These are phyloP conservation scores for Heteronetta atricapilla DNA, from an alignment of 2,113 vertebrate species.

Conservation along the genomic window DNA sequence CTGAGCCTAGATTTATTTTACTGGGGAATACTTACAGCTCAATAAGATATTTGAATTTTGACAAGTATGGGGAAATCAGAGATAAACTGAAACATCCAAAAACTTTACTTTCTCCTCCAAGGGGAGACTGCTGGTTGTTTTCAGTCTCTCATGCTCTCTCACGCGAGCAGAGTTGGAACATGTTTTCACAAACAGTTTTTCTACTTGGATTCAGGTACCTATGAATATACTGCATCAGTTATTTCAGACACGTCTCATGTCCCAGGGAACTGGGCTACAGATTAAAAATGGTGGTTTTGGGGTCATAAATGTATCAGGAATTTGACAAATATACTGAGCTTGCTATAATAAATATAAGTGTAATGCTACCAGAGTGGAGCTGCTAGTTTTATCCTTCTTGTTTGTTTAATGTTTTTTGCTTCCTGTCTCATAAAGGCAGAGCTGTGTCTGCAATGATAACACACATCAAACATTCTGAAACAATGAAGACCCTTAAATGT, in stretches of 20 bases:
- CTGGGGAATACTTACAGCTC: background rate
- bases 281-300: background rate
- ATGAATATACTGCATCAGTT: background rate
- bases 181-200: background rate
- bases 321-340: background rate
- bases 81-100: background rate
- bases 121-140: background rate
- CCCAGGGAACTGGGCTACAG: background rate
- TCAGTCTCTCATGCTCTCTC: background rate
- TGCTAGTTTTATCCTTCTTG: slow-evolving; percentile 17
- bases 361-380: background rate
- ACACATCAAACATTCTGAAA: slow-evolving; percentile 47
- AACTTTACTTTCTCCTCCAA: background rate
- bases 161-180: background rate
- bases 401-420: slow-evolving; percentile 51
- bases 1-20: background rate
- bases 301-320: background rate
- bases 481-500: slow-evolving; percentile 7
- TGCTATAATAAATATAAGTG: background rate
- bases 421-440: slow-evolving; percentile 12
- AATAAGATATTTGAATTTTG: background rate
- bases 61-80: background rate
- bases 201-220: background rate
- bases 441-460: slow-evolving; percentile 47
- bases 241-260: background rate